A percentile compares a stretch with the other conserved stretches of the same genome.
Evolutionary conservation across 2,797 vertebrate species (phyloP).

Genomic region (Scolopax rusticola): DNA sequence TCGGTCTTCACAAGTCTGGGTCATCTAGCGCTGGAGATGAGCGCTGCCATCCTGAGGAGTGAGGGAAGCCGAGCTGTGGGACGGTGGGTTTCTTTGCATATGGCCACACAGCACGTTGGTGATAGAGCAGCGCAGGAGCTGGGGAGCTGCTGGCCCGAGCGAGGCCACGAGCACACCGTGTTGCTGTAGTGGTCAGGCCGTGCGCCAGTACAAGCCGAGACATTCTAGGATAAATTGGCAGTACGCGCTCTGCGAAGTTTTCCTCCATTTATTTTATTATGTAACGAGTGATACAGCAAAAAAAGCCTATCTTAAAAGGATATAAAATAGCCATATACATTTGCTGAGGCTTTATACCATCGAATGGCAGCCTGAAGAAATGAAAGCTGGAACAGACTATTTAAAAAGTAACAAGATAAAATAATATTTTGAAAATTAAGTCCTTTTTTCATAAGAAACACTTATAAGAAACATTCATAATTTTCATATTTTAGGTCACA

Average conservation of each 20-base stretch:
- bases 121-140: neutral
- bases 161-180: conserved; percentile 9
- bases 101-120: neutral
- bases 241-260: neutral
- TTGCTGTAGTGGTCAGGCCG: conserved; percentile 59
- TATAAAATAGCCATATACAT: neutral
- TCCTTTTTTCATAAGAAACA: neutral
- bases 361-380: conserved; percentile 3
- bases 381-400: neutral
- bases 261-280: conserved; percentile 64
- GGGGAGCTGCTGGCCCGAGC: neutral
- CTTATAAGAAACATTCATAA: neutral
- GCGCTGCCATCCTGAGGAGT: neutral
- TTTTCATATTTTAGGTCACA: neutral
- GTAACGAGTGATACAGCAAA: conserved; percentile 60
- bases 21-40: neutral
- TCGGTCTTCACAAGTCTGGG: rapidly evolving
- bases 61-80: neutral
- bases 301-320: conserved; percentile 22
- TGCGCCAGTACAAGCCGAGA: conserved; percentile 44
- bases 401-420: neutral
- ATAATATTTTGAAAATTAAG: neutral
- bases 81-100: neutral
- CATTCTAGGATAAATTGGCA: conserved; percentile 67
- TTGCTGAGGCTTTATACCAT: neutral